phyloP scores from a whole-genome alignment of 1,140 invertebrate genomes.

The Apis laboriosa region DNA sequence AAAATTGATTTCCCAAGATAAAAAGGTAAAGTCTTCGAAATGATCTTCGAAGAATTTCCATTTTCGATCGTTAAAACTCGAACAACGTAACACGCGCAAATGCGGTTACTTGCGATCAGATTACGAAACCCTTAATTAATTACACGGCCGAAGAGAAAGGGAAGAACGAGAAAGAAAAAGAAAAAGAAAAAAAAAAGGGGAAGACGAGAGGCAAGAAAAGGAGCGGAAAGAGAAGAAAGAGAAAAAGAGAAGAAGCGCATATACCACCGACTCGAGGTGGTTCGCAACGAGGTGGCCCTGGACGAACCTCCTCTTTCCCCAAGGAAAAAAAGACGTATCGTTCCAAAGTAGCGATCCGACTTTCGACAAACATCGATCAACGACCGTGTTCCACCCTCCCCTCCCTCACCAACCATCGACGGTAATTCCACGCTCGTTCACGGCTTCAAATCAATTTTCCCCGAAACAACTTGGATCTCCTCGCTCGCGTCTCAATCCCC shows the following conservation, averaged over 20 bases:
- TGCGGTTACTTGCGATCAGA: background rate
- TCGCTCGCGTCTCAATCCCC: slow-evolving; percentile 40
- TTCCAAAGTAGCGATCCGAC: slow-evolving; percentile 19
- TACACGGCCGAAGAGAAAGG: background rate
- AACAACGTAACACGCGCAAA: background rate
- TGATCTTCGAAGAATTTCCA: background rate
- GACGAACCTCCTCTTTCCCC: too few relatives aligned
- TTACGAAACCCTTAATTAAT: slow-evolving; percentile 8
- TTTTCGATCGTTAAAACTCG: background rate
- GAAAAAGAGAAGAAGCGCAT: background rate
- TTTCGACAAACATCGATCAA: slow-evolving; percentile 18
- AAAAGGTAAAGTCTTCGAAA: too few relatives aligned
- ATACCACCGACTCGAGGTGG: background rate
- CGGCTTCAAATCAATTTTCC: slow-evolving; percentile 40
- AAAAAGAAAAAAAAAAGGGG: background rate
- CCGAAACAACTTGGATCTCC: slow-evolving; percentile 24
- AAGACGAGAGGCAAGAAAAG: too few relatives aligned
- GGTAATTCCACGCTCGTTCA: slow-evolving; percentile 38
- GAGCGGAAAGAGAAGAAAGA: background rate
- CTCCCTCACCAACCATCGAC: background rate
- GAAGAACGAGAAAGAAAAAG: too few relatives aligned
- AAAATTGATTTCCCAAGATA: too few relatives aligned
- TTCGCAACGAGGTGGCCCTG: background rate
- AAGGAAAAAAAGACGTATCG: background rate
- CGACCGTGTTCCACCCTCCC: background rate